phyloP scores from a whole-genome alignment of 2,888 invertebrate genomes.

The Erpobdella octoculata region DNA sequence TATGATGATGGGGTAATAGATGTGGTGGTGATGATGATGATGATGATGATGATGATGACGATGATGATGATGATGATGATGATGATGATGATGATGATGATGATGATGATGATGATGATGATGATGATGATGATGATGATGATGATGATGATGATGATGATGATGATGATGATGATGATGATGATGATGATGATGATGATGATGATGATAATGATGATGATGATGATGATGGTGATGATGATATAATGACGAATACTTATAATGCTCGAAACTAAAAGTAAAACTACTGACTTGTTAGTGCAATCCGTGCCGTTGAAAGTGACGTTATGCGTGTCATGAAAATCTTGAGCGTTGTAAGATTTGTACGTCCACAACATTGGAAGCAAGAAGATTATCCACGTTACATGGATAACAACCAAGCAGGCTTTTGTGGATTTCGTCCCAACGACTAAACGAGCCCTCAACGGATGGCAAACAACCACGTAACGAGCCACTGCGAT shows the following conservation, averaged over 20 bases:
- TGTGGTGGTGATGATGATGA: neutral
- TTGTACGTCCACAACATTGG: constrained; percentile 32
- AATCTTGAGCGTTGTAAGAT: constrained; percentile 5
- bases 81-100: constrained; percentile 24
- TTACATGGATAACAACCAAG: constrained; percentile 37
- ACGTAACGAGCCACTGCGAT: constrained; percentile 49
- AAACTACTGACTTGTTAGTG: too few species aligned
- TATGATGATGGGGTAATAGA: too few species aligned
- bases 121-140: constrained; percentile 11
- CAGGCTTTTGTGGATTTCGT: constrained; percentile 40
- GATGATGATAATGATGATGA: constrained; percentile 14
- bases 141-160: constrained; percentile 27
- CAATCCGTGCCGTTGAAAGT: too few species aligned
- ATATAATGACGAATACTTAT: too few species aligned
- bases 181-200: constrained; percentile 23
- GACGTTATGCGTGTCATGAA: too few species aligned
- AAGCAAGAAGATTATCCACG: constrained; percentile 30
- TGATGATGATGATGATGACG: constrained; percentile 13
- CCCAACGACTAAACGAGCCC: constrained; percentile 45
- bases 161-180: constrained; percentile 18
- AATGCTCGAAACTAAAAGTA: too few species aligned
- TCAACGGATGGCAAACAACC: constrained; percentile 49
- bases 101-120: constrained; percentile 9
- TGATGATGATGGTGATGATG: constrained; percentile 15
- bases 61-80: constrained; percentile 23